Percentiles rank a stretch among this genome's conserved stretches.
These are phyloP conservation scores for Orussus abietinus DNA, from an alignment of 1,140 invertebrate species.

Conservation along the genomic window DNA sequence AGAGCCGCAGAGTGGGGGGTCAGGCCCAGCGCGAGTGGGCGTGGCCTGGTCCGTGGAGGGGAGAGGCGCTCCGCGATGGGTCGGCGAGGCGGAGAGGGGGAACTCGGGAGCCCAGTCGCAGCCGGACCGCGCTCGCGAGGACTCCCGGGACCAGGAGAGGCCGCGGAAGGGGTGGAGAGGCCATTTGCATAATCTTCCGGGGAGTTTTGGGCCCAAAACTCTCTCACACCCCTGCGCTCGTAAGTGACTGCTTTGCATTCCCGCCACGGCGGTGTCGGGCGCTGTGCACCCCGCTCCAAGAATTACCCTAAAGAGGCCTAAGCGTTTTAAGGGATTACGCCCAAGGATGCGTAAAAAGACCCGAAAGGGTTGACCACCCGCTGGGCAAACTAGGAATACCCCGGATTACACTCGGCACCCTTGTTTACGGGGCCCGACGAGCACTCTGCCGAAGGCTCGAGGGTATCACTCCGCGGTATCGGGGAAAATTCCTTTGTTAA, in stretches of 20 bases:
- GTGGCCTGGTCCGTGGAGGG: constrained; percentile 1
- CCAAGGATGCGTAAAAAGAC: constrained; percentile 38
- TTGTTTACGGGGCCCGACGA: constrained; percentile 18
- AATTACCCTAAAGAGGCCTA: constrained; percentile 45
- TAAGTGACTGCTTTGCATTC: constrained; percentile 43
- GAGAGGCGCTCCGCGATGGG: constrained; percentile 8
- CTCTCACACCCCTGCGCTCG: no score
- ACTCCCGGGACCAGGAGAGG: no score
- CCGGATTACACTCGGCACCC: constrained; percentile 30
- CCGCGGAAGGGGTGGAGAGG: no score
- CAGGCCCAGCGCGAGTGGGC: constrained; percentile 2
- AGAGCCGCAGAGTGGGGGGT: constrained; percentile 7
- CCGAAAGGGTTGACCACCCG: constrained; percentile 38
- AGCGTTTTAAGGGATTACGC: constrained; percentile 41
- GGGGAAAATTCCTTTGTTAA: no score
- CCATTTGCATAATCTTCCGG: no score
- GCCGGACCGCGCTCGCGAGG: no score
- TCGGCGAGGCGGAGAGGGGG: constrained; percentile 5
- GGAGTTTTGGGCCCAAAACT: no score
- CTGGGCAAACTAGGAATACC: constrained; percentile 28
- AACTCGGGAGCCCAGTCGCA: neutral
- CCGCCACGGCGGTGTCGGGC: constrained; percentile 4
- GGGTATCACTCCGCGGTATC: no score
- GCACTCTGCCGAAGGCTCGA: no score
- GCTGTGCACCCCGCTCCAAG: constrained; percentile 14